These are phyloP conservation scores for Yponomeuta evonymella DNA, from an alignment of 2,888 invertebrate genomes.

Conservation along the genomic window DNA sequence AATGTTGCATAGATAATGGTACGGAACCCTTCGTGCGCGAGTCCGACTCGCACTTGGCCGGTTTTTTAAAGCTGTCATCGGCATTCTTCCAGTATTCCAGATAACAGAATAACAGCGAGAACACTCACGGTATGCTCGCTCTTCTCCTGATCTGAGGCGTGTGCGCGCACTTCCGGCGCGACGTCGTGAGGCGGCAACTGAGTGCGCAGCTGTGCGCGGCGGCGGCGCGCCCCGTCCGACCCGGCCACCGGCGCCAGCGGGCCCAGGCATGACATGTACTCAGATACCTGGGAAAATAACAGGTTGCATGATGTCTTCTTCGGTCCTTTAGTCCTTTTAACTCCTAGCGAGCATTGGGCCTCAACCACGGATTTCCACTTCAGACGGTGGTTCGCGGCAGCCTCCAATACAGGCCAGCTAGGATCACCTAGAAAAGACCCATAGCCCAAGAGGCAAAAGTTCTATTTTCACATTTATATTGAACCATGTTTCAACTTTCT, in stretches of 20 bases:
- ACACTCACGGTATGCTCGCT: slow-evolving; percentile 59
- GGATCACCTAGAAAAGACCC: not conserved
- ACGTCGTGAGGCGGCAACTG: slow-evolving; percentile 91
- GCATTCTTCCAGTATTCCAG: too few relatives aligned
- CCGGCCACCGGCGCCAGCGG: slow-evolving; percentile 87
- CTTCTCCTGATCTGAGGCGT: slow-evolving; percentile 71
- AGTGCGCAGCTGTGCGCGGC: slow-evolving; percentile 88
- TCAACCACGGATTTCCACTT: too few relatives aligned
- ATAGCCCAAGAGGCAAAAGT: not conserved
- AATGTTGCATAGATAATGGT: too few relatives aligned
- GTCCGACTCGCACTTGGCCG: too few relatives aligned
- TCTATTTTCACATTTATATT: too few relatives aligned
- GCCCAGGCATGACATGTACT: slow-evolving; percentile 82
- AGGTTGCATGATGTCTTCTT: not conserved
- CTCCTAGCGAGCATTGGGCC: too few relatives aligned
- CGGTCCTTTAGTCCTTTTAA: too few relatives aligned
- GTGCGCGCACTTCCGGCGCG: slow-evolving; percentile 66
- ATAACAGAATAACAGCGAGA: not conserved
- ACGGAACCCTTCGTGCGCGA: too few relatives aligned
- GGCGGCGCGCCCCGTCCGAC: slow-evolving; percentile 84
- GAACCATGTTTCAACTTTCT: too few relatives aligned
- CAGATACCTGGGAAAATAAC: slow-evolving; percentile 53
- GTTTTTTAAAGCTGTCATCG: too few relatives aligned
- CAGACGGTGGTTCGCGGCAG: too few relatives aligned
- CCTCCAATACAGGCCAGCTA: not conserved